These are phyloP conservation scores for Siniperca chuatsi DNA, from an alignment of 2,113 vertebrate genomes.

Conservation along the genomic window DNA sequence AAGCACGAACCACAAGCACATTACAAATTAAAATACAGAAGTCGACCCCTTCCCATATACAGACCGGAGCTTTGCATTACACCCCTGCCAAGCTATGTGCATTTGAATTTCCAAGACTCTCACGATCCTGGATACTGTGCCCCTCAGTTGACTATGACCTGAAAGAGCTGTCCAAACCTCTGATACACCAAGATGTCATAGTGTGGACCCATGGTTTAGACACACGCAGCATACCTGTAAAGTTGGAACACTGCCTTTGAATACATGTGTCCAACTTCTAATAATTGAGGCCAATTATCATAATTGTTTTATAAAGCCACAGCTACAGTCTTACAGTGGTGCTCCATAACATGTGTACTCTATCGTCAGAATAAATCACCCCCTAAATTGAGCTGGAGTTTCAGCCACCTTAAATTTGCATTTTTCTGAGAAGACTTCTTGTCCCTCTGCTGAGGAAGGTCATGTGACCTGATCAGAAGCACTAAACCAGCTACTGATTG, in stretches of 20 bases:
- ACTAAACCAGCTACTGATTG: too few relatives aligned
- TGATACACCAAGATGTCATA: not conserved
- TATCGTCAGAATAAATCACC: not conserved
- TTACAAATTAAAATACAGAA: not conserved
- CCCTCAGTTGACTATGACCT: conserved; percentile 1
- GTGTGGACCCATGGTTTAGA: not conserved
- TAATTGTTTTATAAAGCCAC: not conserved
- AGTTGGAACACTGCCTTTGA: not conserved
- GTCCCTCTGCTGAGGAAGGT: not conserved
- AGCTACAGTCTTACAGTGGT: not conserved
- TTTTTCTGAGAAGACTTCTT: too few relatives aligned
- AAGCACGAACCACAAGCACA: not conserved
- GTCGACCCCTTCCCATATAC: not conserved
- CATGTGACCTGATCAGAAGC: not conserved
- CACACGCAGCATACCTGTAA: not conserved
- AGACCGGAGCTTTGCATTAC: not conserved
- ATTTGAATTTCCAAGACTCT: not conserved
- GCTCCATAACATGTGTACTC: not conserved
- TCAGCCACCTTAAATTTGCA: too few relatives aligned
- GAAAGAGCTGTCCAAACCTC: not conserved
- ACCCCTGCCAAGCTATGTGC: not conserved
- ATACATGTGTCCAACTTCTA: not conserved
- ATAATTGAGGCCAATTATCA: not conserved
- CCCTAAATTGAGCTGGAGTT: too few relatives aligned
- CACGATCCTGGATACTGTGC: not conserved